Conservation (phyloP, 1,140 invertebrate genomes). For the Maniola jurtina region DNA sequence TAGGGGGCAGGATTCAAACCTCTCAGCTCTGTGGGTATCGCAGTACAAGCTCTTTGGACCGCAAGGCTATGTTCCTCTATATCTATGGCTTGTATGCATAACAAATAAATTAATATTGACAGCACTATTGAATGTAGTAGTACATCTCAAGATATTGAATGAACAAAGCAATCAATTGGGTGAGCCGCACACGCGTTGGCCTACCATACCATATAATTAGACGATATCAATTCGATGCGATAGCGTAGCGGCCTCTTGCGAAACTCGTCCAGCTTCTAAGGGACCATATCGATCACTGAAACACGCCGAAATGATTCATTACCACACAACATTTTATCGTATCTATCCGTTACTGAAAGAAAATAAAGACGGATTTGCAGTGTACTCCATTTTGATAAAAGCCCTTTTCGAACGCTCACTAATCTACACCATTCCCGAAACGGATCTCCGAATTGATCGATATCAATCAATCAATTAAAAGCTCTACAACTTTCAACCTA, state of each 20-base stretch:
- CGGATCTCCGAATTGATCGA: constrained; percentile 17
- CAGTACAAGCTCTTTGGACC: too few species aligned
- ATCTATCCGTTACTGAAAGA: constrained; percentile 18
- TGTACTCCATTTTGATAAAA: constrained; percentile 42
- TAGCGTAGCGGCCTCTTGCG: constrained; percentile 69
- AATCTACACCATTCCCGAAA: constrained; percentile 34
- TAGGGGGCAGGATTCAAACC: too few species aligned
- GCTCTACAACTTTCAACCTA: constrained; percentile 25
- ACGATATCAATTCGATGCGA: constrained; percentile 75
- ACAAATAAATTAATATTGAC: background rate
- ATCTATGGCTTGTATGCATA: too few species aligned
- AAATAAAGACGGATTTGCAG: constrained; percentile 28
- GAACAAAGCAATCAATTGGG: constrained; percentile 56
- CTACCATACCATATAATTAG: constrained; percentile 75
- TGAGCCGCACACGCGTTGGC: constrained; percentile 48
- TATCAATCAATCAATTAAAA: constrained; percentile 23
- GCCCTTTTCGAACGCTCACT: constrained; percentile 29
- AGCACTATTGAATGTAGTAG: constrained; percentile 19
- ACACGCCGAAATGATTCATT: constrained; percentile 34
- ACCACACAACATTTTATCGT: constrained; percentile 6
- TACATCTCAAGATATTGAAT: constrained; percentile 36
- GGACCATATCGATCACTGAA: constrained; percentile 61
- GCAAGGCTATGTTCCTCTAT: too few species aligned
- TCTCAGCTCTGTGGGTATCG: too few species aligned
- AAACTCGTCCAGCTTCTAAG: constrained; percentile 71